Evolutionary conservation across 2,113 vertebrate species (phyloP).

Genomic region (Oceanites oceanicus): DNA sequence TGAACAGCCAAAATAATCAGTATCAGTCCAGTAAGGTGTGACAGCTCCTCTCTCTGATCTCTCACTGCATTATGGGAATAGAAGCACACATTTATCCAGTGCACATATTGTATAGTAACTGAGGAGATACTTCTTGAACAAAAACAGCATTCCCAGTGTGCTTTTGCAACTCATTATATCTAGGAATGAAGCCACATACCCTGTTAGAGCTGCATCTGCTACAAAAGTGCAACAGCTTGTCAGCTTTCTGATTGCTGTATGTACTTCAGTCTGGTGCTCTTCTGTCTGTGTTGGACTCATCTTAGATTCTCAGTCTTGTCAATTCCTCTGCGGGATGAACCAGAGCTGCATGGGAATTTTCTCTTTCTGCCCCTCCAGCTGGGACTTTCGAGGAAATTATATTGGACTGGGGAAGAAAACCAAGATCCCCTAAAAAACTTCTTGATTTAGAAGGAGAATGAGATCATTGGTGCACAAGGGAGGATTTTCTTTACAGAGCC

Average conservation of each 20-base stretch:
- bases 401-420: background rate
- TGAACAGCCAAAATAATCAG: constrained; percentile 36
- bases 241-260: constrained; percentile 31
- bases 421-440: background rate
- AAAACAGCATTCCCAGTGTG: constrained; percentile 39
- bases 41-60: constrained; percentile 36
- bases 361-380: background rate
- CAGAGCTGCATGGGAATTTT: background rate
- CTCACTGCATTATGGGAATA: constrained; percentile 27
- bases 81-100: constrained; percentile 4
- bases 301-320: background rate
- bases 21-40: constrained; percentile 4
- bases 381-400: background rate
- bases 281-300: background rate
- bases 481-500: background rate
- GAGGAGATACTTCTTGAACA: constrained; percentile 35
- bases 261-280: constrained; percentile 19
- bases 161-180: constrained; percentile 32
- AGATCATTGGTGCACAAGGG: background rate
- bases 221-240: constrained; percentile 55
- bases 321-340: background rate
- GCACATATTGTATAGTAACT: constrained; percentile 51
- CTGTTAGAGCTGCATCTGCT: constrained; percentile 51
- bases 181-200: constrained; percentile 29
- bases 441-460: background rate